Conservation (phyloP, 2,113 vertebrate species). For the Myiopsitta monachus region DNA sequence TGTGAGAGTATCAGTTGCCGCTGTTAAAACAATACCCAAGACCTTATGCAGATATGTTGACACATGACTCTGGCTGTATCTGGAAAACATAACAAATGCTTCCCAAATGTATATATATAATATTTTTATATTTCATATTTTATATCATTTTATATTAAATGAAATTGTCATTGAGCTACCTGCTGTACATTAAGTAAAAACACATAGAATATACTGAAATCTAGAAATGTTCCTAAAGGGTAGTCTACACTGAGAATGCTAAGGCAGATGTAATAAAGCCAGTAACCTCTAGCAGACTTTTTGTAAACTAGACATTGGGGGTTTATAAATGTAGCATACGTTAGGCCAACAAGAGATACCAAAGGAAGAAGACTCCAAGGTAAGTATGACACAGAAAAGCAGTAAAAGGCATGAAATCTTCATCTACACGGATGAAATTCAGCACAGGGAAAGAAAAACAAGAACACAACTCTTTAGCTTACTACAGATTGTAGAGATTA, state of each 20-base stretch:
- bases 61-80: background rate
- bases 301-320: background rate
- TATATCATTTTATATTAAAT: background rate
- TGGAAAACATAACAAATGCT: background rate
- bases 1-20: background rate
- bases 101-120: background rate
- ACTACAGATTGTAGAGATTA: background rate
- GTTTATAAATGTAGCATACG: background rate
- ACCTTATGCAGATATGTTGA: background rate
- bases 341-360: background rate
- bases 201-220: background rate
- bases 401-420: background rate
- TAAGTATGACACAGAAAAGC: background rate
- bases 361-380: background rate
- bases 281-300: background rate
- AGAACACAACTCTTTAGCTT: background rate
- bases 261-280: background rate
- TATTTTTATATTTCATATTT: background rate
- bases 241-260: background rate
- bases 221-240: background rate
- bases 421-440: background rate
- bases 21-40: background rate
- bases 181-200: background rate
- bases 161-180: background rate
- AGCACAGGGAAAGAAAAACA: background rate